Base-by-base conservation (phyloP, 1,140 invertebrate species). In the Cydia splendana region DNA sequence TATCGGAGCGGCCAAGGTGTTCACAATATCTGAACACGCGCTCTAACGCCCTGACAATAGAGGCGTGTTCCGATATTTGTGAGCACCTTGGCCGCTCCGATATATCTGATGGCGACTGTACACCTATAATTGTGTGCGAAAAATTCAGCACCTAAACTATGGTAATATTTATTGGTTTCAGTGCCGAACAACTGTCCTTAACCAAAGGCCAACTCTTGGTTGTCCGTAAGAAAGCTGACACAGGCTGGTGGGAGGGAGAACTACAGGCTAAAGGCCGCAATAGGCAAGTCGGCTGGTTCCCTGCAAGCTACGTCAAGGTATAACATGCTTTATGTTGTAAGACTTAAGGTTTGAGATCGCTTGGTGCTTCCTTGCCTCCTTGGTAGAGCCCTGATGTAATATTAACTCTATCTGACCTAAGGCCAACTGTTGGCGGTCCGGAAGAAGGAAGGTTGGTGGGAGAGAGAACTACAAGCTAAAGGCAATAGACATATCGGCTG, bases 181-280 rank as follows among this genome's bases (percentile, higher is more conserved):
- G 98, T 86, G 88, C 95, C 0, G 98, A 99, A 87, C 98, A 99
- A 89, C 92, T 99, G 13, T 96, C 96, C 75, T 92, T 99, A 9
- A 95, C 96, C 83, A 95, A 97, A 79, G 99, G 98, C n/a, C 98
- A 99, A 85, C 93, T 99, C 67, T 97, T 99, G 69, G 97, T 98
- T 94, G 97, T 99, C 15, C 95, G 98, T 13, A 99, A 99, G 92
- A 99, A 99, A 89, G 98, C 97, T 9, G 96, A 98, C 75, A 97
- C 97, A 80, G 98, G 98, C 24, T 99, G 99, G 99, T 99, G 99
- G 99, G 99, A 99, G 95, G 99, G 99, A 67, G 99, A 99, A 93
- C 93, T 99, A 30, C 98, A 99, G 94, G 98, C 97, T 13, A 98
- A 98, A 91, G 98, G 98, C n/a, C 96, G 98, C 81, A 98, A 98